Evolutionary conservation across 2,113 vertebrate species (phyloP).

Genomic region (Eudyptes chrysolophus): DNA sequence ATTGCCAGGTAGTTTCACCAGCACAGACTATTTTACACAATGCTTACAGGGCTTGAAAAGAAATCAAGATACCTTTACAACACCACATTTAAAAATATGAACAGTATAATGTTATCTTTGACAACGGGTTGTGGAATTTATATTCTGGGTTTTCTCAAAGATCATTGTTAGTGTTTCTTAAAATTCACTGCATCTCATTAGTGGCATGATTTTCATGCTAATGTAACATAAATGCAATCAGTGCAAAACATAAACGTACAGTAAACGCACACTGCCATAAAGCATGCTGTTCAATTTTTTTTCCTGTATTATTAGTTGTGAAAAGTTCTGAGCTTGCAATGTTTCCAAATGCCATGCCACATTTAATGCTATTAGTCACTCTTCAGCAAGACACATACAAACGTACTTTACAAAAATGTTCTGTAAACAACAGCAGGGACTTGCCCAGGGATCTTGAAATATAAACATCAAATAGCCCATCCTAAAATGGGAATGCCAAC

Average conservation of each 20-base stretch:
- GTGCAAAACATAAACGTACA: background rate
- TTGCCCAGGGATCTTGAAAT: background rate
- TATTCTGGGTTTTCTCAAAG: background rate
- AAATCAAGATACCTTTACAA: background rate
- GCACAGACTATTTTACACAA: background rate
- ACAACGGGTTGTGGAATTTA: background rate
- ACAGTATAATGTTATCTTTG: background rate
- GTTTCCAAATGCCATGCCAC: background rate
- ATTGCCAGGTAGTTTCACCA: background rate
- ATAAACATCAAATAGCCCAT: background rate
- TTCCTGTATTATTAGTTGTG: background rate
- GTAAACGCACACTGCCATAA: background rate
- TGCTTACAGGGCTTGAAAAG: background rate
- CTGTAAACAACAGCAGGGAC: background rate
- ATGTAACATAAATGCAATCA: background rate
- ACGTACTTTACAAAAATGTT: background rate
- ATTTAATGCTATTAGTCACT: background rate
- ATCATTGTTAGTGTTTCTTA: background rate
- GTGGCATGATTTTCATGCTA: background rate
- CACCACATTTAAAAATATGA: background rate
- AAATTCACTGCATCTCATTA: background rate
- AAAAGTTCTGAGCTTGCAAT: background rate
- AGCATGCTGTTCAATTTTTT: background rate
- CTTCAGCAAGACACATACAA: background rate
- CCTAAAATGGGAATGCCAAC: background rate